phyloP scores from a whole-genome alignment of 2,113 vertebrate species.

The Polypterus senegalus region DNA sequence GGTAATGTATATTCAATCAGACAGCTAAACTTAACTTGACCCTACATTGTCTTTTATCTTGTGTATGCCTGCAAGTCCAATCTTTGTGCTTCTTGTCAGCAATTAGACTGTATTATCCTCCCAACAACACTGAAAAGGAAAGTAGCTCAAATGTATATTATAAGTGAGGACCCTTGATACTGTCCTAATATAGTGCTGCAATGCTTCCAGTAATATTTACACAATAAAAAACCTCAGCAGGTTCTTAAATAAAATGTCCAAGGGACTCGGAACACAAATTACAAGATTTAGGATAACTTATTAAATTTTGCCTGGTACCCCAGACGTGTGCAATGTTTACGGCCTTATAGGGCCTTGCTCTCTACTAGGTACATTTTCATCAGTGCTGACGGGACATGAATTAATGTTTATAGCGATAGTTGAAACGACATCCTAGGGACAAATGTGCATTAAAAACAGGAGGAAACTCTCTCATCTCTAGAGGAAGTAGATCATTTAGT shows the following conservation, averaged over 20 bases:
- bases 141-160: slow-evolving; percentile 8
- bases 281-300: slow-evolving; percentile 15
- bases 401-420: slow-evolving; percentile 6
- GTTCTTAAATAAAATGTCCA: slow-evolving; percentile 11
- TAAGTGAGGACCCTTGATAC: slow-evolving; percentile 1
- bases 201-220: slow-evolving; percentile 19
- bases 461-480: not conserved
- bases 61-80: too few species aligned
- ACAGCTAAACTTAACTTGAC: too few species aligned
- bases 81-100: slow-evolving; percentile 3
- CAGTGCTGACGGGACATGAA: not conserved
- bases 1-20: too few species aligned
- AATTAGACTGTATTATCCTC: slow-evolving; percentile 16
- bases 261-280: slow-evolving; percentile 6
- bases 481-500: slow-evolving; percentile 2
- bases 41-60: too few species aligned
- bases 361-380: slow-evolving; percentile 2
- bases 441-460: not conserved
- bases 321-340: slow-evolving; percentile 5
- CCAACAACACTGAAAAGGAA: slow-evolving; percentile 5
- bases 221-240: slow-evolving; percentile 16
- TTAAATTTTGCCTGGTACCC: slow-evolving; percentile 12
- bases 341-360: not conserved
- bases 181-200: slow-evolving; percentile 12
- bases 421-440: not conserved